phyloP scores from a whole-genome alignment of 2,888 invertebrate species.

The Cremastobaeus sp. region DNA sequence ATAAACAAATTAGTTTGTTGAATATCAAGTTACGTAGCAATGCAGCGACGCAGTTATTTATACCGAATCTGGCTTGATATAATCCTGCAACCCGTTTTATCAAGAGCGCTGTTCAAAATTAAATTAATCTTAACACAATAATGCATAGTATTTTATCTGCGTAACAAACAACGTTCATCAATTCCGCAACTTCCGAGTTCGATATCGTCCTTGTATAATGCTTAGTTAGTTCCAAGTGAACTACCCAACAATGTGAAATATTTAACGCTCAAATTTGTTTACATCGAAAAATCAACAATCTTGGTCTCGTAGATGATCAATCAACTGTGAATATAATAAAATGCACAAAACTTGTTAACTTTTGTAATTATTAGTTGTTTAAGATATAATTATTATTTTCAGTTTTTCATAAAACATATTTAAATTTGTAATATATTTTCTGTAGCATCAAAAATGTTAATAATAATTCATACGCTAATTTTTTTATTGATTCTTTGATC shows the following conservation, averaged over 20 bases:
- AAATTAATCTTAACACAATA: conserved; percentile 32
- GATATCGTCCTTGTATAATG: conserved; percentile 13
- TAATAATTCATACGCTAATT: too few species aligned
- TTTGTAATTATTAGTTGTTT: too few species aligned
- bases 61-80: conserved; percentile 7
- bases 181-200: conserved; percentile 20
- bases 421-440: too few species aligned
- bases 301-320: background rate
- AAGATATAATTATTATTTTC: too few species aligned
- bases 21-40: background rate
- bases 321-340: too few species aligned
- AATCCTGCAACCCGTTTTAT: conserved; percentile 4
- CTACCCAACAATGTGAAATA: conserved; percentile 20
- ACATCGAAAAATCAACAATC: background rate
- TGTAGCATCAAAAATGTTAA: too few species aligned
- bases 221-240: conserved; percentile 13
- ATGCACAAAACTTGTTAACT: too few species aligned
- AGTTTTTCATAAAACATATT: too few species aligned
- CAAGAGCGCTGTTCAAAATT: conserved; percentile 9
- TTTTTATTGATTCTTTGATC: too few species aligned
- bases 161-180: conserved; percentile 30
- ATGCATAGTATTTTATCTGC: conserved; percentile 18
- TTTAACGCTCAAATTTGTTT: conserved; percentile 3
- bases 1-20: conserved; percentile 5
- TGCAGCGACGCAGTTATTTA: conserved; percentile 16